A percentile compares a stretch with the other conserved stretches of the same genome.
These are phyloP conservation scores for Manis javanica DNA, from an alignment of 2,797 vertebrate species.

Conservation along the genomic window DNA sequence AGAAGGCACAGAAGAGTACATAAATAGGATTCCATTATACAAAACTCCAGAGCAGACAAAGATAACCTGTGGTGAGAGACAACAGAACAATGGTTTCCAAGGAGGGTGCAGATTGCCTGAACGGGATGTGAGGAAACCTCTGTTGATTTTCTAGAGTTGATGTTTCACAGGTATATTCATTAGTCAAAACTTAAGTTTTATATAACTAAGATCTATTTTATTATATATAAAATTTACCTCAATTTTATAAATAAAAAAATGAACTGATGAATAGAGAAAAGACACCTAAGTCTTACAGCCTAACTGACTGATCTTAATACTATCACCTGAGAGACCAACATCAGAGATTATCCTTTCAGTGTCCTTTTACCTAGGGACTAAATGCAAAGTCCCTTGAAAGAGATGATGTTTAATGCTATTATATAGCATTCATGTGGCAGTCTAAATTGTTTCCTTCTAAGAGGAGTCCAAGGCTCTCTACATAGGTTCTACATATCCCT, in stretches of 20 bases:
- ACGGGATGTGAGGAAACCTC: neutral
- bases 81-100: neutral
- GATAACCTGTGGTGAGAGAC: neutral
- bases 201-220: neutral
- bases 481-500: neutral
- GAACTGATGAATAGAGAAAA: neutral
- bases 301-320: neutral
- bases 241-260: neutral
- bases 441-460: neutral
- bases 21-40: neutral
- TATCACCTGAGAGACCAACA: neutral
- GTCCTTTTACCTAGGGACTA: neutral
- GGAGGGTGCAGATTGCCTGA: neutral
- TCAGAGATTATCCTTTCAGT: neutral
- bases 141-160: neutral
- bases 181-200: neutral
- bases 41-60: neutral
- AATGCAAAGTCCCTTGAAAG: neutral
- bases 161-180: neutral
- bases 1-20: neutral
- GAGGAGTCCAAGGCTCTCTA: neutral
- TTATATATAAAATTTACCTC: neutral
- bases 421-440: neutral
- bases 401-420: neutral
- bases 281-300: neutral